Evolutionary conservation across 2,113 vertebrate species (phyloP), one percentile per base, ranked within the genome.

Genomic region (Ondatra zibethicus): DNA sequence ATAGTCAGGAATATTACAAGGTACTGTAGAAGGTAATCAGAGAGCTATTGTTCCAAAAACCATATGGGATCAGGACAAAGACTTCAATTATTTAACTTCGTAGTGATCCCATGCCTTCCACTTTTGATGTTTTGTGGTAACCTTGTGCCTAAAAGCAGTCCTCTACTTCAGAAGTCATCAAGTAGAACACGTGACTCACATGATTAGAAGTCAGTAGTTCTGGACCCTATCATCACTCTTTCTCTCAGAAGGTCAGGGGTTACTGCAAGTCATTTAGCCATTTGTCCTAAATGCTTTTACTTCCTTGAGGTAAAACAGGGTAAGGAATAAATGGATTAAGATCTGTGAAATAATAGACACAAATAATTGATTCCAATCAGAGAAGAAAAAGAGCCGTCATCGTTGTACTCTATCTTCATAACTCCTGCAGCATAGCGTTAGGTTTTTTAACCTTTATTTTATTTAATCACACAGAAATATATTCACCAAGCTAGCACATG

Each of bases 321-420:
- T 78, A 63, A 93, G 8, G 6, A 93, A 88, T 27, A 96, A 93
- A 87, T 81, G 66, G 33, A 21, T 39, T 72, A 94, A 94, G 6
- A 31, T 4, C 85, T 70, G 2, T 92, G 61, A 95, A 92, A 58
- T 90, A 84, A 88, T 36, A 45, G 42, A 1, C 61, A 73, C 47
- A 17, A 66, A 47, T 31, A 58, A 86, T 36, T 8, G 11, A 78
- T 45, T 90, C 36, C 25, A 66, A 25, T 91, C 36, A 77, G 42
- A 96, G 25, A 93, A 81, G 63, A 78, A 42, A 73, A 88, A 13
- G 3, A 39, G 31, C n/a, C 23, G 33, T 23, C 7, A 25, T 78
- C 29, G 47, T 55, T 29, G 47, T 14, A 85, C 25, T 93, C 50
- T 76, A 0, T 86, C 86, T 88, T 91, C 21, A 3, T 33, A 76